Evolutionary conservation across 2,888 invertebrate genomes (phyloP).

Genomic region (Lycaena phlaeas): DNA sequence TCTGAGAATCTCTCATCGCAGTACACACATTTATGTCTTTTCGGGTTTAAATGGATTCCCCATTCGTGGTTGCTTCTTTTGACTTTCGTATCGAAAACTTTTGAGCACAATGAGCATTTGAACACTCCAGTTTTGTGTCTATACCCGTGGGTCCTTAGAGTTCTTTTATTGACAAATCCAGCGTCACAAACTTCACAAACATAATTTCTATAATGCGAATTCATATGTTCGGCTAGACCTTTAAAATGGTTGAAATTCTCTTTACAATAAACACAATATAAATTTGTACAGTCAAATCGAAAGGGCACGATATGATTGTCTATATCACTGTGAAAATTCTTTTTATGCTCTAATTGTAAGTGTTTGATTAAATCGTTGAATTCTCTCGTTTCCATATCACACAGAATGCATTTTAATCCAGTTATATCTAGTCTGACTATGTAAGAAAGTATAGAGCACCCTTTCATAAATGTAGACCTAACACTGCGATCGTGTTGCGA

Average conservation of each 20-base stretch:
- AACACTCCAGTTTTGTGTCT: slow-evolving; percentile 37
- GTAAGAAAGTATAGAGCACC: slow-evolving; percentile 6
- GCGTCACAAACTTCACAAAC: slow-evolving; percentile 62
- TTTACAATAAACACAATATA: slow-evolving; percentile 31
- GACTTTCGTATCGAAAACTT: slow-evolving; percentile 50
- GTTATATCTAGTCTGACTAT: slow-evolving; percentile 25
- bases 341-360: slow-evolving; percentile 27
- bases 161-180: slow-evolving; percentile 46
- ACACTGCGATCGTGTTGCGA: slow-evolving; percentile 30
- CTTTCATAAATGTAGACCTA: slow-evolving; percentile 30
- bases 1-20: slow-evolving; percentile 44
- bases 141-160: slow-evolving; percentile 32
- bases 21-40: slow-evolving; percentile 35
- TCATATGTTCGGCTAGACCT: slow-evolving; percentile 42
- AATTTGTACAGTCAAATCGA: slow-evolving; percentile 26
- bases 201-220: slow-evolving; percentile 47
- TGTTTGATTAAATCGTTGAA: slow-evolving; percentile 29
- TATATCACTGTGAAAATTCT: slow-evolving; percentile 26
- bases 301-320: slow-evolving; percentile 34
- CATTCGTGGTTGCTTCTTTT: slow-evolving; percentile 52
- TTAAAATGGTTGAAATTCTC: slow-evolving; percentile 18
- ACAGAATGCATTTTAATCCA: slow-evolving; percentile 19
- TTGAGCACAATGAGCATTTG: slow-evolving; percentile 47
- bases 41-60: slow-evolving; percentile 37
- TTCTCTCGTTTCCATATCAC: slow-evolving; percentile 16